Evolutionary conservation across 2,888 invertebrate species (phyloP).

Genomic region (Palloptera scutellata): DNA sequence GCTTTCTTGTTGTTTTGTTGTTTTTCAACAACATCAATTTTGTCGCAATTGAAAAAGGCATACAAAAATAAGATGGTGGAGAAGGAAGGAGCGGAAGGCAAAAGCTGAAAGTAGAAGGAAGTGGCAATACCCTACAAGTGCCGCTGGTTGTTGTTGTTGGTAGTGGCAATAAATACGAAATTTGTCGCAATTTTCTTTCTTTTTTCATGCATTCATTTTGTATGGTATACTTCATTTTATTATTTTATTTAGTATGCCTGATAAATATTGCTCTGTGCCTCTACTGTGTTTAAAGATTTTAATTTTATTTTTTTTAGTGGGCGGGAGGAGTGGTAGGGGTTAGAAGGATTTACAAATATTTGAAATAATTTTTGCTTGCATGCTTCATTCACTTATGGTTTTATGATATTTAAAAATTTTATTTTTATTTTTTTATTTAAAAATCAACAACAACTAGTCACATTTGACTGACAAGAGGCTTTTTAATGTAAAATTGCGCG

Average conservation of each 20-base stretch:
- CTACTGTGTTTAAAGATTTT: not conserved
- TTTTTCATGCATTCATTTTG: slow-evolving; percentile 13
- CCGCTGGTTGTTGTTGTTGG: not conserved
- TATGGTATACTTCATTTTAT: not conserved
- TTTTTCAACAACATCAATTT: not conserved
- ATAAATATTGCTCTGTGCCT: no score
- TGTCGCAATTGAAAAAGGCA: slow-evolving; percentile 1
- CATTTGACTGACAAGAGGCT: no score
- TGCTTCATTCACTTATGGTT: no score
- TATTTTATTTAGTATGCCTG: not conserved
- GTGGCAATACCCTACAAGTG: slow-evolving; percentile 17
- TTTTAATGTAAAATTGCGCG: no score
- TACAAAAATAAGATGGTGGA: not conserved
- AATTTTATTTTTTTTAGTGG: not conserved
- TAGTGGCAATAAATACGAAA: slow-evolving; percentile 21
- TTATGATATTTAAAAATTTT: no score
- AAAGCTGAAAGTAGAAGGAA: not conserved
- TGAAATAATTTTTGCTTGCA: no score
- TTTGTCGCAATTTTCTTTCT: slow-evolving; percentile 23
- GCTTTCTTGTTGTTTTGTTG: not conserved
- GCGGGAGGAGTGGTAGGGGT: not conserved
- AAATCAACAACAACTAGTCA: no score
- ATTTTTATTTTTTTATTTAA: no score
- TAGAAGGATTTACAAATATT: no score
- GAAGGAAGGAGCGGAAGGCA: not conserved